Conservation (phyloP, 92 coral and sea anemone species). For the Paragorgia papillata region DNA sequence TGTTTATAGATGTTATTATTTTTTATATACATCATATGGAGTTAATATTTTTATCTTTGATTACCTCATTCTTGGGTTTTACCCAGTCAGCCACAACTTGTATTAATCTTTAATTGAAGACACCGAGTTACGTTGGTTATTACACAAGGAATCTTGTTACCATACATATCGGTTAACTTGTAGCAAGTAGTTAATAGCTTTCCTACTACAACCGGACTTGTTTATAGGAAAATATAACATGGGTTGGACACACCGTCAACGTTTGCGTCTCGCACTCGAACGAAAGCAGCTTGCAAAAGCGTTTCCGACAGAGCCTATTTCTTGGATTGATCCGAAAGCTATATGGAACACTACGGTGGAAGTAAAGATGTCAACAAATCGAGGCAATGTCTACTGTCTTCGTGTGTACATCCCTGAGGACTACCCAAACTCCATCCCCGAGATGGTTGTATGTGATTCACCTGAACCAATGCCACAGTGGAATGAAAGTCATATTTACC, state of each 20-base stretch:
- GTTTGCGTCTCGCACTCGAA: conserved; percentile 61
- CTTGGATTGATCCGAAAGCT: conserved; percentile 70
- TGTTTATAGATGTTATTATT: too few species aligned
- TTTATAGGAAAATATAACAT: conserved; percentile 13
- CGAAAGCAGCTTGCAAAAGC: conserved; percentile 48
- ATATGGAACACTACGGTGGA: conserved; percentile 69
- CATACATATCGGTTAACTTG: too few species aligned
- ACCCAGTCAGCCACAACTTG: too few species aligned
- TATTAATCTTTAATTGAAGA: too few species aligned
- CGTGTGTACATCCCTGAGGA: conserved; percentile 70
- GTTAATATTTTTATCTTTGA: too few species aligned
- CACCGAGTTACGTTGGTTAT: too few species aligned
- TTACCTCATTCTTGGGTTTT: too few species aligned
- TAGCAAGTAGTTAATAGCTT: not conserved
- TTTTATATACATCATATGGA: too few species aligned
- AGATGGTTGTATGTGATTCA: conserved; percentile 64
- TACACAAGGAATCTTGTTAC: too few species aligned
- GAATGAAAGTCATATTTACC: conserved; percentile 5
- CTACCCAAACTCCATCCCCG: conserved; percentile 78
- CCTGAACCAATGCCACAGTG: conserved; percentile 47
- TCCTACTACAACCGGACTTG: not conserved
- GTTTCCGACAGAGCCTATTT: conserved; percentile 50
- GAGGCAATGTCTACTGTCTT: conserved; percentile 60
- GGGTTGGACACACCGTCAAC: conserved; percentile 72
- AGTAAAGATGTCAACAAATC: conserved; percentile 58